Evolutionary conservation across 2,888 invertebrate genomes (phyloP).

Genomic region (Drosophila rubida): DNA sequence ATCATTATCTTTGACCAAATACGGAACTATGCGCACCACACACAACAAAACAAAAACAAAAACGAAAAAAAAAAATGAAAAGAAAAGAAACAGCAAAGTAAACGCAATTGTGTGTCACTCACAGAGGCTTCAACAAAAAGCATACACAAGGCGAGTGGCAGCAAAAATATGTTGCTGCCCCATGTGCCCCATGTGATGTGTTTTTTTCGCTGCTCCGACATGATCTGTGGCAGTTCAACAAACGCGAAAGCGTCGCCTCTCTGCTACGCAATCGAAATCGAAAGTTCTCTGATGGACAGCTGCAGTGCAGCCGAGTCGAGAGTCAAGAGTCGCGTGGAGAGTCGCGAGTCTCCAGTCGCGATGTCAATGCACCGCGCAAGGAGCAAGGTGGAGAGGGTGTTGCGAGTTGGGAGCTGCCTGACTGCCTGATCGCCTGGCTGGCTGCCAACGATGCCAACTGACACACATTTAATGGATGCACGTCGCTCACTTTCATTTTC

Average conservation of each 20-base stretch:
- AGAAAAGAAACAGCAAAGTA: conserved; percentile 67
- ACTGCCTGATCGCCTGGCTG: conserved; percentile 1
- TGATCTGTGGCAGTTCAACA: conserved; percentile 73
- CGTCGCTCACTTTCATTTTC: conserved; percentile 66
- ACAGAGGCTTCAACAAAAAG: conserved; percentile 65
- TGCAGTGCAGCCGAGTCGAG: conserved; percentile 30
- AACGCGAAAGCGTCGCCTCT: conserved; percentile 64
- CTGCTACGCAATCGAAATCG: conserved; percentile 70
- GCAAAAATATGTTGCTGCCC: conserved; percentile 49
- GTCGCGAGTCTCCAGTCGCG: not conserved
- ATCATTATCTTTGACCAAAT: conserved; percentile 80
- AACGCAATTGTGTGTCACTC: conserved; percentile 79
- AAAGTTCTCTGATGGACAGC: conserved; percentile 80
- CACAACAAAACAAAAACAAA: conserved; percentile 34
- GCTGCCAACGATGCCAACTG: too few relatives aligned
- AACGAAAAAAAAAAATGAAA: conserved; percentile 39
- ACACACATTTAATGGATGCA: conserved; percentile 78
- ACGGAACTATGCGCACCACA: conserved; percentile 66
- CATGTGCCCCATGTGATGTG: conserved; percentile 38
- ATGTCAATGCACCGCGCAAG: conserved; percentile 66
- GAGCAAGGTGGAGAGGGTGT: conserved; percentile 6
- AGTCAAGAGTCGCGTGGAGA: not conserved
- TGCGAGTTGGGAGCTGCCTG: conserved; percentile 12
- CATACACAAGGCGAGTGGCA: conserved; percentile 23
- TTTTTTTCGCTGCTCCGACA: conserved; percentile 43